These are phyloP conservation scores for Pangasius krempfi DNA, from an alignment of 2,797 vertebrate species.

Conservation along the genomic window DNA sequence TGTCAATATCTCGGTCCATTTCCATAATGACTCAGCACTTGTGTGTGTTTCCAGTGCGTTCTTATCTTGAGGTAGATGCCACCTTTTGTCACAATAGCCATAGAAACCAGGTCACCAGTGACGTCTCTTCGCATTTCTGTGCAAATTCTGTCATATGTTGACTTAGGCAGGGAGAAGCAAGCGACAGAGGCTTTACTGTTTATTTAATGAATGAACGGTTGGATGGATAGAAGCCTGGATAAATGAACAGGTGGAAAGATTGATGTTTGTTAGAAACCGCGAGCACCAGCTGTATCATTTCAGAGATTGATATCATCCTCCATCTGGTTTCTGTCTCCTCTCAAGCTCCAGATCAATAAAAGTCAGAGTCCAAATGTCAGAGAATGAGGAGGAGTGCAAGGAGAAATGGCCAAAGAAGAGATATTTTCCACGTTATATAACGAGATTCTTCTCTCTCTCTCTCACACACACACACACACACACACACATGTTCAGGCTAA, in stretches of 20 bases:
- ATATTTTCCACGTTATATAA: background rate
- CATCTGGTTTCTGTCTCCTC: constrained; percentile 13
- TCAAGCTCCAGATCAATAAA: constrained; percentile 16
- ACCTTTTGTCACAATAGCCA: constrained; percentile 36
- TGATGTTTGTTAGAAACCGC: background rate
- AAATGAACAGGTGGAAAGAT: background rate
- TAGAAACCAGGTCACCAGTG: constrained; percentile 39
- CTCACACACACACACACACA: too few relatives aligned
- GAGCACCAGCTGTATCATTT: background rate
- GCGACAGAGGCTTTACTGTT: background rate
- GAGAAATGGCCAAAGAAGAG: background rate
- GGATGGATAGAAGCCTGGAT: constrained; percentile 6
- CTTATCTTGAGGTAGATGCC: constrained; percentile 32
- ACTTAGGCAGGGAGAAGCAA: background rate
- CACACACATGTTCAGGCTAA: background rate
- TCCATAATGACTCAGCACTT: background rate
- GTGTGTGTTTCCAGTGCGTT: background rate
- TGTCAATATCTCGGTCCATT: background rate
- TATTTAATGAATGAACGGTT: constrained; percentile 10
- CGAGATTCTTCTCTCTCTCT: background rate
- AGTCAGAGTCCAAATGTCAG: background rate
- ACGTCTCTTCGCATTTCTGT: constrained; percentile 4
- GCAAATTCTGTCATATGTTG: background rate
- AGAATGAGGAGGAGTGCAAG: background rate
- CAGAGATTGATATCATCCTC: constrained; percentile 7